Base-by-base conservation (phyloP, 1,140 invertebrate genomes). In the Scaptomyza pallida region DNA sequence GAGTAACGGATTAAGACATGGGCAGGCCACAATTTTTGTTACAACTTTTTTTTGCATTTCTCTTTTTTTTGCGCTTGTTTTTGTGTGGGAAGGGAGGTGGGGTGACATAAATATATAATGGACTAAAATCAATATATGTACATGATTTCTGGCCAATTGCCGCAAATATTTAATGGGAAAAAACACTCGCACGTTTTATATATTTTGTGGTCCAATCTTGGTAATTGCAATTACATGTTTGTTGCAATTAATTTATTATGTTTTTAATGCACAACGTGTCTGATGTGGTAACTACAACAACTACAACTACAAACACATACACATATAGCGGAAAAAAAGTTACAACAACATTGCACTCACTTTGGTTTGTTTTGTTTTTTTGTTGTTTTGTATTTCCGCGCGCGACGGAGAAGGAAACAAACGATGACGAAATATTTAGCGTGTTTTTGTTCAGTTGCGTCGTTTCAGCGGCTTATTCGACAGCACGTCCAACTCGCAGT, bases 51-150 rank as follows among this genome's bases (percentile, higher is more conserved):
- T 55, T 21, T 55, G 26, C 19, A 21, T 21, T 8, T 41, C 41
- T 54, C 23, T 51, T 44, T 57, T 50, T 71, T 33, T 57, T 30
- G 26, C 6, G 41, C 8, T 13, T 51, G 12, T 41, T 54, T 56
- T 69, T 68, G n/a, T n/a, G n/a, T n/a, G n/a, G n/a, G n/a, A n/a
- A n/a, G n/a, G n/a, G n/a, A n/a, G n/a, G n/a, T n/a, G n/a, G n/a
- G n/a, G n/a, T 43, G 23, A 21, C 59, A 65, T 86, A 81, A 81
- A 86, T 86, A 86, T 78, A 69, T 88, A 86, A 86, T 81, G 59
- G 41, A 23, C 74, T 13, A 81, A 86, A 86, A 86, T 86, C 81
- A 86, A 86, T 86, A 85, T 23, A 21, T 21, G 21, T 23, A 54
- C 45, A 74, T 73, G 65, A 88, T 76, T 80, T 64, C 50, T 77